phyloP scores from a whole-genome alignment of 2,888 invertebrate genomes.

The Synergus gifuensis region DNA sequence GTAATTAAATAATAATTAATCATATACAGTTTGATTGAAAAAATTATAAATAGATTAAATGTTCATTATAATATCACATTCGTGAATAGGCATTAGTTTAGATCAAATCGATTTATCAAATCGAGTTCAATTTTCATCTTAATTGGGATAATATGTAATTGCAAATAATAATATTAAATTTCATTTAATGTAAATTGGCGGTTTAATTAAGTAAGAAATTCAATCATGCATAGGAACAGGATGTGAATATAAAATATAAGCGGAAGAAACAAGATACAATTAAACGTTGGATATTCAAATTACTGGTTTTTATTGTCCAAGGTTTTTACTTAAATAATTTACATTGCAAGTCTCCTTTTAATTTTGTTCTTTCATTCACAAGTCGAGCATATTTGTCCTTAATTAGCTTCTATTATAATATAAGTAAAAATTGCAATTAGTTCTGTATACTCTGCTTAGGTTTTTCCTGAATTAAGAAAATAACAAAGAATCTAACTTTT shows the following conservation, averaged over 20 bases:
- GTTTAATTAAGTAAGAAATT: background rate
- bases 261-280: constrained; percentile 1
- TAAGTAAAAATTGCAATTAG: too few species aligned
- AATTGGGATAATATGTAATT: too few species aligned
- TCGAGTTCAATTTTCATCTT: too few species aligned
- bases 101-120: too few species aligned
- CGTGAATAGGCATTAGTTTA: background rate
- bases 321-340: background rate
- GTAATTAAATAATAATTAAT: background rate
- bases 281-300: background rate
- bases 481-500: background rate
- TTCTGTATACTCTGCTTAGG: too few species aligned
- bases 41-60: background rate
- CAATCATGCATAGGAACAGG: background rate
- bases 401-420: too few species aligned
- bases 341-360: background rate
- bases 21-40: background rate
- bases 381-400: background rate
- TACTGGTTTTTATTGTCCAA: background rate
- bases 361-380: background rate
- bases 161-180: too few species aligned
- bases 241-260: background rate
- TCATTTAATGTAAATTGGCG: background rate
- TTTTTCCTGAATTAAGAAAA: too few species aligned
- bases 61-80: background rate